A percentile compares a stretch with the other conserved stretches of the same genome.
Conservation (phyloP, 2,113 vertebrate genomes). For the Neolamprologus sp. region DNA sequence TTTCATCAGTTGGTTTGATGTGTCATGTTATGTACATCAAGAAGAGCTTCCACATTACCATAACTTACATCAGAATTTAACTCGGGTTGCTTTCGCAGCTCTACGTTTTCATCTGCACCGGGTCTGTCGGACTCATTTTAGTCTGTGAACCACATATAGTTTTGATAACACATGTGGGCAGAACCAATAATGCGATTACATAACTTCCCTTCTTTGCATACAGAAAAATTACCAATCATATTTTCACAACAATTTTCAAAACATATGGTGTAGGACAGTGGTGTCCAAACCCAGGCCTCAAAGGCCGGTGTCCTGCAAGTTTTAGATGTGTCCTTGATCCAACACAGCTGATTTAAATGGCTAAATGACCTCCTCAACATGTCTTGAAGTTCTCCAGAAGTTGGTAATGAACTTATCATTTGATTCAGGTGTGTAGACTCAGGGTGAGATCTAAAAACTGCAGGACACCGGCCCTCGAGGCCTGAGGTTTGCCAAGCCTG, state of each 20-base stretch:
- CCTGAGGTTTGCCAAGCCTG: background rate
- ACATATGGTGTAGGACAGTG: background rate
- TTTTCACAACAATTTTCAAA: background rate
- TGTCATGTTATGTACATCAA: background rate
- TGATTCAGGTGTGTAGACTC: background rate
- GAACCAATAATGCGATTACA: background rate
- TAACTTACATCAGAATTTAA: constrained; percentile 36
- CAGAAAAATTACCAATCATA: background rate
- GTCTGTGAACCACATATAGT: background rate
- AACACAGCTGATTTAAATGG: background rate
- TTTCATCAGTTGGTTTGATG: constrained; percentile 21
- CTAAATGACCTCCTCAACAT: background rate
- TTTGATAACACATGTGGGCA: rapidly evolving
- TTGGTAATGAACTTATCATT: background rate
- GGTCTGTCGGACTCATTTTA: background rate
- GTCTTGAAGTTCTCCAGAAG: background rate
- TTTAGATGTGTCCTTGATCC: background rate
- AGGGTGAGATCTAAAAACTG: background rate
- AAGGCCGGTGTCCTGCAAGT: rapidly evolving
- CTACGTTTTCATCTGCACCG: background rate
- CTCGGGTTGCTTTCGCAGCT: background rate
- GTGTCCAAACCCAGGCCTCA: background rate
- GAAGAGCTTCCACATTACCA: background rate
- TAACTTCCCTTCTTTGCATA: background rate
- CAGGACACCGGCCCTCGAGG: background rate